Evolutionary conservation across 2,113 vertebrate genomes (phyloP).

Genomic region (human): GRCh38 chr4:128768001-128768500

Average conservation of each 20-base stretch:
- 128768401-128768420: background rate
- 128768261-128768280: slow-evolving; percentile 3
- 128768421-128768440: background rate
- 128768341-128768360: background rate
- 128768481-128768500: background rate
- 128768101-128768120: slow-evolving; percentile 21
- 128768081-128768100: background rate
- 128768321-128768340: background rate
- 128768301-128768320: background rate
- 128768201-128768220: background rate
- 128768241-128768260: slow-evolving; percentile 41
- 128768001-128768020: background rate
- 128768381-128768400: background rate
- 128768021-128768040: background rate
- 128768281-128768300: background rate
- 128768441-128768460: background rate
- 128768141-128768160: slow-evolving; percentile 38
- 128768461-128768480: background rate
- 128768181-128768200: slow-evolving; percentile 17
- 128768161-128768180: background rate
- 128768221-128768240: slow-evolving; percentile 41
- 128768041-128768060: slow-evolving; percentile 26
- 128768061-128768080: background rate
- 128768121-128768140: slow-evolving; percentile 24
- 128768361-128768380: background rate